Base-by-base conservation (phyloP, 1,140 invertebrate species). In the Calephelis virginiensis region DNA sequence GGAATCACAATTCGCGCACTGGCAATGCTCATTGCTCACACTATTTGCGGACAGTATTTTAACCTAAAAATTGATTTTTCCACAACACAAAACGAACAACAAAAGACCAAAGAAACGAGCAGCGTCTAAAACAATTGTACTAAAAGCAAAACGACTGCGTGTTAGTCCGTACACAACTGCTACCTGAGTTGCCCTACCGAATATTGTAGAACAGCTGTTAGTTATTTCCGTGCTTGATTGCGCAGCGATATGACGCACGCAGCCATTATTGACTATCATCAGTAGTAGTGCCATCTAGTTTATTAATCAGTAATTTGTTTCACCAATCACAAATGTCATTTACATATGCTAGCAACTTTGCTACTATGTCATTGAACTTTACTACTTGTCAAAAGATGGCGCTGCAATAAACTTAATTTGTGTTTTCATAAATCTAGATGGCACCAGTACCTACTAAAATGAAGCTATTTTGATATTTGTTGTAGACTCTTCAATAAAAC, bases 171-270 rank as follows among this genome's bases (percentile, higher is more conserved):
- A 75, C 77, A 83, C 78, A 86, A 80, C 81, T 86, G 78, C 81
- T 81, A 80, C 76, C 86, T 80, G 85, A 86, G 86, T 89, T 87
- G 85, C 85, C 85, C 81, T 82, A 85, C 73, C 82, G 86, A 91
- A 91, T 87, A 91, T 89, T 91, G 82, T 89, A 82, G 86, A 91
- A 91, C 88, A 91, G 89, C 89, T 90, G 89, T 91, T 87, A 86
- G 82, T 83, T 91, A 89, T 88, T 89, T 91, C 86, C 80, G 88
- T 86, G 81, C 85, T 85, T 81, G 85, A 87, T 88, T 90, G 86
- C 86, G 85, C 85, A 88, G 84, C 76, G 80, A 72, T 64, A 75
- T 88, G 85, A 88, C 86, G 86, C 82, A 88, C 77, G 69, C 80
- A 71, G 71, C 79, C 76, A 80, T 80, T 88, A 87, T 90, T 75